phyloP scores from a whole-genome alignment of 2,797 vertebrate species.

The Ctenosaura bakeri region DNA sequence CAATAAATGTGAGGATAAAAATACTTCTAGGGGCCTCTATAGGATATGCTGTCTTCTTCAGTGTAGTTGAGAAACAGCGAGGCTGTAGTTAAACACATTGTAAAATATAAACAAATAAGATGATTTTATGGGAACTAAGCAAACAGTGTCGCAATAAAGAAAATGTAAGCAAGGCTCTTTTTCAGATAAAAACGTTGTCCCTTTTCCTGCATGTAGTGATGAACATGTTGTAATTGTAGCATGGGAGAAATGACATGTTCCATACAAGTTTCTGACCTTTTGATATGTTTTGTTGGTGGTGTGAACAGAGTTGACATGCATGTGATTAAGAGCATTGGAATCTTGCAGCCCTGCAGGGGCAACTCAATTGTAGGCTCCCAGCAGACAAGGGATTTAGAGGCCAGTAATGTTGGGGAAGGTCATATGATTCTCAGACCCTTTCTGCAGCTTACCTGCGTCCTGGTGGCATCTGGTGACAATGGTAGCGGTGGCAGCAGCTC shows the following conservation, averaged over 20 bases:
- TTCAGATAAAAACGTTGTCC: neutral
- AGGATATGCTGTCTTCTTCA: neutral
- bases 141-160: constrained; percentile 3
- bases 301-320: neutral
- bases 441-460: no score
- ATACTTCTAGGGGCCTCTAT: constrained; percentile 9
- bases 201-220: neutral
- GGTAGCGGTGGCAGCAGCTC: no score
- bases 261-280: neutral
- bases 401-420: no score
- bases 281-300: neutral
- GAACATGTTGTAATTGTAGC: neutral
- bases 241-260: no score
- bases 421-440: no score
- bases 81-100: constrained; percentile 2
- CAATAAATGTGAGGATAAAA: constrained; percentile 5
- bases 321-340: no score
- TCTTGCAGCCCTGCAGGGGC: no score
- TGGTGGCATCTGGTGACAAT: no score
- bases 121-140: constrained; percentile 13
- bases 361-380: no score
- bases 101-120: constrained; percentile 35
- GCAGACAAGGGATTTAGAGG: no score
- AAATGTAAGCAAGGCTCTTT: neutral
- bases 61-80: neutral